A percentile compares a stretch with the other conserved stretches of the same genome.
These are phyloP conservation scores for Ladona fulva DNA, from an alignment of 1,140 invertebrate species.

Conservation along the genomic window DNA sequence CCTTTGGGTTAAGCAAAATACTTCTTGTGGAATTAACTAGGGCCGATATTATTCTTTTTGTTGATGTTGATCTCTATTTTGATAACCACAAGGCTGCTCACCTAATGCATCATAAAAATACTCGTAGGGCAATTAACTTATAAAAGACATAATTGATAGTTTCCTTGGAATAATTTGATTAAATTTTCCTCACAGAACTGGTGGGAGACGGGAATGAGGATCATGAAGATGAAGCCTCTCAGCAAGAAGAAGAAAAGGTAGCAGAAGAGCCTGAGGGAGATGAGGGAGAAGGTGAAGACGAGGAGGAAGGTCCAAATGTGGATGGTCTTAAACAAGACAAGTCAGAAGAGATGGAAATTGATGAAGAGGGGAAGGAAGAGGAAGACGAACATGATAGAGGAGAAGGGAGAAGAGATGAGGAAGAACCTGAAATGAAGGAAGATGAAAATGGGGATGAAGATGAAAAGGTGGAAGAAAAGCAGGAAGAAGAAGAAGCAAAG, in stretches of 20 bases:
- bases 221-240: slow-evolving; percentile 28
- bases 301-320: slow-evolving; percentile 34
- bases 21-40: no score
- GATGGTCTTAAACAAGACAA: slow-evolving; percentile 39
- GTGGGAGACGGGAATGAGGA: slow-evolving; percentile 27
- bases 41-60: no score
- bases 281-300: slow-evolving; percentile 28
- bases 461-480: slow-evolving; percentile 34
- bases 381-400: slow-evolving; percentile 29
- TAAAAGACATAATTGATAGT: no score
- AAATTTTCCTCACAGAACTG: neutral
- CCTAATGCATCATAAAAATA: no score
- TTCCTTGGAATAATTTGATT: no score
- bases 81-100: no score
- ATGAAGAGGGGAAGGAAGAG: slow-evolving; percentile 39
- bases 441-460: slow-evolving; percentile 30
- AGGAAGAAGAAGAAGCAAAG: slow-evolving; percentile 34
- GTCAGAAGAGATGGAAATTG: slow-evolving; percentile 37
- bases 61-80: no score
- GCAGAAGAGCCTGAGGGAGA: slow-evolving; percentile 27
- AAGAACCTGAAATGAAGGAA: slow-evolving; percentile 33
- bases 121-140: no score
- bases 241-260: slow-evolving; percentile 31
- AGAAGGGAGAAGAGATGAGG: slow-evolving; percentile 29
- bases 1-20: no score